Conservation (phyloP, 1,140 invertebrate species). For the roundworm (Caenorhabditis elegans) region DNA sequence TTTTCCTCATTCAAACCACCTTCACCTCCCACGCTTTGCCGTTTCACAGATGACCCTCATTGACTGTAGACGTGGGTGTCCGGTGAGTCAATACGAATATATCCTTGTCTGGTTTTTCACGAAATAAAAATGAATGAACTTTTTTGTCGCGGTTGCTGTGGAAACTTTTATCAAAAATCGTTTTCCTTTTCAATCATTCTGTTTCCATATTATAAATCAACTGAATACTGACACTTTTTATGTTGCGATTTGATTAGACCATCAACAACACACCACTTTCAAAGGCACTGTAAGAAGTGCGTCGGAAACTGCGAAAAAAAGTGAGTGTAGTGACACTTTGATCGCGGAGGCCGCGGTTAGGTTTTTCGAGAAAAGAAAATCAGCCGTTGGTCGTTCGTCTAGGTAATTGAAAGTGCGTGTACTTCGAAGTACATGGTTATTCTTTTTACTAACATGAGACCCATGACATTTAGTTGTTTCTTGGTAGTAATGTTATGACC, state of each 20-base stretch:
- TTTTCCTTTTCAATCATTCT: not conserved
- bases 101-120: not conserved
- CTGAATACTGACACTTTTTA: not conserved
- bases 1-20: not conserved
- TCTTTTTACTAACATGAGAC: not conserved
- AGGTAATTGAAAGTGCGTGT: conserved; percentile 29
- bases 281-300: conserved; percentile 9
- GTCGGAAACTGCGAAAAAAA: conserved; percentile 8
- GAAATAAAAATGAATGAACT: not conserved
- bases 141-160: not conserved
- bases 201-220: conserved; percentile 18
- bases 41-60: not conserved
- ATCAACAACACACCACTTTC: conserved; percentile 14
- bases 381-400: conserved; percentile 16
- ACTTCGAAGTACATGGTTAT: conserved; percentile 20
- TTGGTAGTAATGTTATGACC: not conserved
- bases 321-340: conserved; percentile 15
- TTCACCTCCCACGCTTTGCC: not conserved
- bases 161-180: not conserved
- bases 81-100: not conserved
- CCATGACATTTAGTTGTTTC: not conserved
- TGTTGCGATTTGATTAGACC: conserved; percentile 13
- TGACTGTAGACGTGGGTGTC: conserved; percentile 31
- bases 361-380: conserved; percentile 10
- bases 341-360: conserved; percentile 6